These are phyloP conservation scores for Halesus radiatus DNA, from an alignment of 1,140 invertebrate species.

Conservation along the genomic window DNA sequence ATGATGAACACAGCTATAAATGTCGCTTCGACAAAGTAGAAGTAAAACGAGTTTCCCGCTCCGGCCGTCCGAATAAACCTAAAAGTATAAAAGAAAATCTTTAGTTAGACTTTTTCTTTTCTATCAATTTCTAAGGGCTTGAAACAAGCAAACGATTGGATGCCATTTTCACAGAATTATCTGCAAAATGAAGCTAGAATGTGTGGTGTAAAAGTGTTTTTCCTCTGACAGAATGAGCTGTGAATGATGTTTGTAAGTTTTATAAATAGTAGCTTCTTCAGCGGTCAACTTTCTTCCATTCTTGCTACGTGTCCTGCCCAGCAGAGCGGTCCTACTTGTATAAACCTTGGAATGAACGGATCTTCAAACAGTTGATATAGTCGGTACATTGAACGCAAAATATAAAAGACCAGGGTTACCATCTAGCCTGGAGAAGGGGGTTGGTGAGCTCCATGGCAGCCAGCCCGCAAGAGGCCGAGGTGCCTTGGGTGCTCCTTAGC, in stretches of 20 bases:
- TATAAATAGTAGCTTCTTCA: too few species aligned
- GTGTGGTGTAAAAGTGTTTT: too few species aligned
- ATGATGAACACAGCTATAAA: slow-evolving; percentile 60
- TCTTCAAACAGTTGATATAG: neutral
- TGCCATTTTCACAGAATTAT: neutral
- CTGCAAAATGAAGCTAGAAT: too few species aligned
- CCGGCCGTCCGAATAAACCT: slow-evolving; percentile 24
- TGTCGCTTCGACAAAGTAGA: slow-evolving; percentile 56
- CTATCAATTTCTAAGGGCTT: neutral
- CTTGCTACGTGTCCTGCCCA: too few species aligned
- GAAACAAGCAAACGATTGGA: neutral
- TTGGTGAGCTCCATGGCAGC: slow-evolving; percentile 66
- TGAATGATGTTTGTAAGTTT: too few species aligned
- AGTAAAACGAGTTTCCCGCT: slow-evolving; percentile 19
- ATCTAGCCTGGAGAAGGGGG: slow-evolving; percentile 64
- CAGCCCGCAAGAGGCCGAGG: slow-evolving; percentile 61
- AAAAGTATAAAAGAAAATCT: neutral
- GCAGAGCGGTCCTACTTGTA: too few species aligned
- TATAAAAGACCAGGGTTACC: slow-evolving; percentile 54
- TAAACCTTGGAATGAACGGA: too few species aligned
- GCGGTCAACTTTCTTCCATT: too few species aligned
- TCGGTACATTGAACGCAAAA: neutral
- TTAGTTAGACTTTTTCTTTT: neutral
- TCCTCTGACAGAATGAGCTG: too few species aligned
- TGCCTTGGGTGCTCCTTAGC: slow-evolving; percentile 59